phyloP scores from a whole-genome alignment of 1,140 invertebrate species.

The Ceratina calcarata region DNA sequence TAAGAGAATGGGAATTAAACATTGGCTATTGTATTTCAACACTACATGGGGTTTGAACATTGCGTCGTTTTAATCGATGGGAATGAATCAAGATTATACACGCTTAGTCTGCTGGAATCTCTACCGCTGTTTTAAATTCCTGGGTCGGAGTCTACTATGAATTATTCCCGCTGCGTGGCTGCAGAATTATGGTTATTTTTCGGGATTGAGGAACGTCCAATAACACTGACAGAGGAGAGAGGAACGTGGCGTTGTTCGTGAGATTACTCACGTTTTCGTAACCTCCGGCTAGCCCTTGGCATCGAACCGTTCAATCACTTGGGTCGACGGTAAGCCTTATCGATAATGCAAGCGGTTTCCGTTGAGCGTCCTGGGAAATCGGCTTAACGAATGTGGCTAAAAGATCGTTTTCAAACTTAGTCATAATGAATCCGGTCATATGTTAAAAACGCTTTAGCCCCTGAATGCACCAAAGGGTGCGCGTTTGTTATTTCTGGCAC shows the following conservation, averaged over 20 bases:
- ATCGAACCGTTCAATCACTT: conserved; percentile 51
- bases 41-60: not conserved
- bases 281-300: conserved; percentile 39
- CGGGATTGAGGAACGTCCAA: conserved; percentile 22
- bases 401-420: conserved; percentile 47
- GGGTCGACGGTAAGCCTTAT: conserved; percentile 43
- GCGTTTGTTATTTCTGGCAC: too few relatives aligned
- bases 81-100: not conserved
- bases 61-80: not conserved
- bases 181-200: conserved; percentile 16
- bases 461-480: not conserved
- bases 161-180: not conserved
- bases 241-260: conserved; percentile 43
- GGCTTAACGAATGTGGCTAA: conserved; percentile 57
- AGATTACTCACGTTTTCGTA: conserved; percentile 56
- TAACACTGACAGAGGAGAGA: conserved; percentile 13
- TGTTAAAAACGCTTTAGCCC: not conserved
- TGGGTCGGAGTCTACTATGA: not conserved
- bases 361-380: conserved; percentile 48
- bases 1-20: too few relatives aligned
- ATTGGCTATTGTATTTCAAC: too few relatives aligned
- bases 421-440: conserved; percentile 28
- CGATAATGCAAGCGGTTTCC: conserved; percentile 57
- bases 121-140: conserved; percentile 1
- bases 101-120: too few relatives aligned